Conservation (phyloP, 2,113 vertebrate species). For the Nerophis ophidion region DNA sequence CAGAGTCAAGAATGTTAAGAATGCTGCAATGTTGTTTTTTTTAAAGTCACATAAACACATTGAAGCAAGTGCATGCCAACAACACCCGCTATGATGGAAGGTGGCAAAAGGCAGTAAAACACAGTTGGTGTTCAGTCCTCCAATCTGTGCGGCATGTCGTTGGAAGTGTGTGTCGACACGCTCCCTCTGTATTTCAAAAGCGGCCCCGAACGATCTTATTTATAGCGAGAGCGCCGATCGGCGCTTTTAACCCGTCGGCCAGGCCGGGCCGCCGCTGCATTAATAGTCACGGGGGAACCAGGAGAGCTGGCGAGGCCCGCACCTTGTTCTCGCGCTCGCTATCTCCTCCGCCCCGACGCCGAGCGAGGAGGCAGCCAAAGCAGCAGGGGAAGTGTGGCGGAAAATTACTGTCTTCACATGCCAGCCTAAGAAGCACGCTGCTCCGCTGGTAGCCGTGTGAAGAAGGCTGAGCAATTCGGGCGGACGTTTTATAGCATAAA, state of each 20-base stretch:
- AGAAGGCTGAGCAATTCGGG: slow-evolving; percentile 54
- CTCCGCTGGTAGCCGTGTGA: slow-evolving; percentile 57
- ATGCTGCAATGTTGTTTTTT: no score
- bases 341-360: slow-evolving; percentile 42
- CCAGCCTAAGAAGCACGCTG: slow-evolving; percentile 59
- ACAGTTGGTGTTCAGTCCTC: no score
- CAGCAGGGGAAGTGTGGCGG: slow-evolving; percentile 69
- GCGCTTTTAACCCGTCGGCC: slow-evolving; percentile 69
- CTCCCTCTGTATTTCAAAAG: slow-evolving; percentile 52
- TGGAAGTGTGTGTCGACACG: slow-evolving; percentile 16
- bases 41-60: no score
- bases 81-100: background rate
- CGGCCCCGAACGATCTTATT: slow-evolving; percentile 70
- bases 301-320: slow-evolving; percentile 55
- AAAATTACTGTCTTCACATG: slow-evolving; percentile 71
- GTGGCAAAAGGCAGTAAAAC: background rate
- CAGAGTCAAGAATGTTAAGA: no score
- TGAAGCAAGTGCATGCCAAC: no score
- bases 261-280: slow-evolving; percentile 65
- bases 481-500: slow-evolving; percentile 36
- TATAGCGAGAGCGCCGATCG: slow-evolving; percentile 62
- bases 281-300: slow-evolving; percentile 65
- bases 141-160: slow-evolving; percentile 7
- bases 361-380: slow-evolving; percentile 58
- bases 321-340: slow-evolving; percentile 61